Conservation (phyloP, 1,140 invertebrate genomes). For the Aphaenogaster floridana region DNA sequence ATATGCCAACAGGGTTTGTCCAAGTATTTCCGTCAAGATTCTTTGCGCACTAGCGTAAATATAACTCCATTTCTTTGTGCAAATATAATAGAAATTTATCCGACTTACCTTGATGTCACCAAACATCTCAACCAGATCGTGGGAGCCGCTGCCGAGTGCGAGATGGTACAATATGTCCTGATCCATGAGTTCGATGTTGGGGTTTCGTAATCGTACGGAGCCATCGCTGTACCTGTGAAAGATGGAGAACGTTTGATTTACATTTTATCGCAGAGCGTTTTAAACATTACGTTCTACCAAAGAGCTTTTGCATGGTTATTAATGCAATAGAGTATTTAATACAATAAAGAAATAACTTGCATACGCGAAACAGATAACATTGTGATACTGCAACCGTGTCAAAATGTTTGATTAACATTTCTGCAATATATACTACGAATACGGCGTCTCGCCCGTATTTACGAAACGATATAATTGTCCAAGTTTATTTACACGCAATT, state of each 20-base stretch:
- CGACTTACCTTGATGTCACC: constrained; percentile 96
- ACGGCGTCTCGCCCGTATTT: background rate
- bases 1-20: background rate
- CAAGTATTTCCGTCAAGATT: background rate
- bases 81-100: background rate
- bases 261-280: background rate
- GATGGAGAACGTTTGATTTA: background rate
- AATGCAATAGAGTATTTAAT: background rate
- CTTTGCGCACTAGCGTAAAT: background rate
- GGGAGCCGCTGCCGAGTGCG: constrained; percentile 95
- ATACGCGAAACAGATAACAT: background rate
- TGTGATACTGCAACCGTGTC: background rate
- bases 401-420: constrained; percentile 29
- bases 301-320: background rate
- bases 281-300: background rate
- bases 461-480: background rate
- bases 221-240: constrained; percentile 92
- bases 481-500: background rate
- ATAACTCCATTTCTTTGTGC: background rate
- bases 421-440: background rate
- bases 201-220: constrained; percentile 93
- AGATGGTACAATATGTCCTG: constrained; percentile 98
- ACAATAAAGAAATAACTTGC: background rate
- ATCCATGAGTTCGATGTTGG: constrained; percentile 96
- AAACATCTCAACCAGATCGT: constrained; percentile 98